These are phyloP conservation scores for Labroides dimidiatus DNA, from an alignment of 2,797 vertebrate species.

Conservation along the genomic window DNA sequence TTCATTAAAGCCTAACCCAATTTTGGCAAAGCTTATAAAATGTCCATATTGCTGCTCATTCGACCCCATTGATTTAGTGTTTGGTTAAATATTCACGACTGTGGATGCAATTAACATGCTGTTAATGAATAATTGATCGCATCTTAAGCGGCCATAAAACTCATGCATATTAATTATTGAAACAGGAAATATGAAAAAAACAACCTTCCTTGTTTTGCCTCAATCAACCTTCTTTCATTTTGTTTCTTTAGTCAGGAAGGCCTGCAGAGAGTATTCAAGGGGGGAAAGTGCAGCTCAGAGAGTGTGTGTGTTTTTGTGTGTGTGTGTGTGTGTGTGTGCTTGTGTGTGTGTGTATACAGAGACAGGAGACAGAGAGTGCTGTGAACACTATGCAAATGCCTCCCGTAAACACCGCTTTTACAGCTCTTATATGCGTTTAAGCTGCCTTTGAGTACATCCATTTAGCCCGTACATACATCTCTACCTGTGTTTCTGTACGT, in stretches of 20 bases:
- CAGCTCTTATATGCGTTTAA: slow-evolving; percentile 71
- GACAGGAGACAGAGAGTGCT: slow-evolving; percentile 52
- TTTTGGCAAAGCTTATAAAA: slow-evolving; percentile 81
- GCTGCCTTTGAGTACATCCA: slow-evolving; percentile 66
- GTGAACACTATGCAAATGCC: slow-evolving; percentile 71
- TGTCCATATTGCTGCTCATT: slow-evolving; percentile 82
- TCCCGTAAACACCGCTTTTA: slow-evolving; percentile 70
- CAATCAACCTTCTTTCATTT: slow-evolving; percentile 78
- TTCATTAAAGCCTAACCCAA: slow-evolving; percentile 78
- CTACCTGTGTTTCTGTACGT: slow-evolving; percentile 10
- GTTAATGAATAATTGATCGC: slow-evolving; percentile 86
- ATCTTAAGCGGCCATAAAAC: slow-evolving; percentile 85
- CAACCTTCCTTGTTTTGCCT: slow-evolving; percentile 80
- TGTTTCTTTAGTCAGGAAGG: slow-evolving; percentile 66
- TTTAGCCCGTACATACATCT: slow-evolving; percentile 57
- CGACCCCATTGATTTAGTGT: slow-evolving; percentile 84
- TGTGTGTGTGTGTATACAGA: slow-evolving; percentile 6
- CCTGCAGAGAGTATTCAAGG: slow-evolving; percentile 53
- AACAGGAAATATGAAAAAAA: slow-evolving; percentile 81
- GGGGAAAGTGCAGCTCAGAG: slow-evolving; percentile 45
- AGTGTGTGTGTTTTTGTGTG: slow-evolving; percentile 18
- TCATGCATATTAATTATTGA: slow-evolving; percentile 86
- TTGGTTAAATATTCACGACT: slow-evolving; percentile 85
- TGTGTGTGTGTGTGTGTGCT: slow-evolving; percentile 18
- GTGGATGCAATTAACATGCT: slow-evolving; percentile 86